Evolutionary conservation across 2,888 invertebrate genomes (phyloP).

Genomic region (Mythimna albipuncta): DNA sequence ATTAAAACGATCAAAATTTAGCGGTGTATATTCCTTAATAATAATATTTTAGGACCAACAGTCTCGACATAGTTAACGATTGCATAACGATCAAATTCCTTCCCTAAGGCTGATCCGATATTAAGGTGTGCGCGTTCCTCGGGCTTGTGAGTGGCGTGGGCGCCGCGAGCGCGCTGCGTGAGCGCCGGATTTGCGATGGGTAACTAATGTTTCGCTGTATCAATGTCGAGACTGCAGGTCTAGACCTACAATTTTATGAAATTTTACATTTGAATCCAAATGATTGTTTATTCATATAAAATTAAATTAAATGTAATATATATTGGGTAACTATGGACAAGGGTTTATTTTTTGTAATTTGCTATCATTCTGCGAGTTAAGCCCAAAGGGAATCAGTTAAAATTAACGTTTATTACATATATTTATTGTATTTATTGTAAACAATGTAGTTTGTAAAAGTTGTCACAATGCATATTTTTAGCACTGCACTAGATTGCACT

Average conservation of each 20-base stretch:
- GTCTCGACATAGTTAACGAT: background rate
- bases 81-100: too few relatives aligned
- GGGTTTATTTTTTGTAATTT: background rate
- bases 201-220: too few relatives aligned
- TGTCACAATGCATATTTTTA: slow-evolving; percentile 5
- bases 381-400: background rate
- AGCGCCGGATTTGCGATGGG: too few relatives aligned
- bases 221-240: too few relatives aligned
- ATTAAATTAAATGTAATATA: background rate
- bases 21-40: background rate
- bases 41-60: too few relatives aligned
- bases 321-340: background rate
- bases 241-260: background rate
- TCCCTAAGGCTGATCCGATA: too few relatives aligned
- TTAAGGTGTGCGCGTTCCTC: too few relatives aligned
- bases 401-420: background rate
- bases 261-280: background rate
- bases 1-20: too few relatives aligned
- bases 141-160: too few relatives aligned
- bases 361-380: background rate
- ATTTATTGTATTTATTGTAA: slow-evolving; percentile 13
- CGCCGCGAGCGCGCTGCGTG: too few relatives aligned
- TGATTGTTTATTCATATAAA: background rate
- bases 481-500: slow-evolving; percentile 8
- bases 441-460: background rate